phyloP scores from a whole-genome alignment of 2,888 invertebrate genomes.

The Drosophila rubida region DNA sequence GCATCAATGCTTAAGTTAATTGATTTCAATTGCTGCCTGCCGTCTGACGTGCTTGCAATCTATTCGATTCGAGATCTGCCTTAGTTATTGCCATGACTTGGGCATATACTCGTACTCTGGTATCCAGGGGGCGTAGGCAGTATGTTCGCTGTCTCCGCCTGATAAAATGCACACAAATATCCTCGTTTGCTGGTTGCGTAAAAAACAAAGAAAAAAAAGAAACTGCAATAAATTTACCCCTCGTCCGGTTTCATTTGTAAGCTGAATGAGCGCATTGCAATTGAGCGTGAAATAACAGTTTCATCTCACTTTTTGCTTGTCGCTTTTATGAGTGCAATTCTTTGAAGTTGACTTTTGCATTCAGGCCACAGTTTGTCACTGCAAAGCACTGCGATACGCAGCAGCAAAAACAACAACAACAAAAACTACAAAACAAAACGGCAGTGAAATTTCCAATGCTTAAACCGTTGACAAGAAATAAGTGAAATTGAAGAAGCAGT shows the following conservation, averaged over 20 bases:
- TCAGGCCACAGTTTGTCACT: neutral
- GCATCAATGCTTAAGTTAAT: constrained; percentile 8
- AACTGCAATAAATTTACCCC: constrained; percentile 30
- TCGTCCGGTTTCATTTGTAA: constrained; percentile 44
- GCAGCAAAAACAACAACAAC: neutral
- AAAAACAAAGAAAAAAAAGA: neutral
- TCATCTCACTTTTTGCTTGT: constrained; percentile 33
- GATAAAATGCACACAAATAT: constrained; percentile 48
- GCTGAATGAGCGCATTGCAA: constrained; percentile 58
- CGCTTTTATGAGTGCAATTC: constrained; percentile 35
- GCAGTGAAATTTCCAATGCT: neutral
- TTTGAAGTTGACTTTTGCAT: constrained; percentile 16
- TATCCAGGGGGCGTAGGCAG: constrained; percentile 32
- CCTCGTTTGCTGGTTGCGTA: constrained; percentile 32
- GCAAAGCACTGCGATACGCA: neutral
- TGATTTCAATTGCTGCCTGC: constrained; percentile 5
- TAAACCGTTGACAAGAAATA: neutral
- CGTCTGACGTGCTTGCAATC: neutral
- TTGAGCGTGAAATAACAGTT: constrained; percentile 69
- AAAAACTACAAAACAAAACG: neutral
- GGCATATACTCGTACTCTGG: constrained; percentile 5
- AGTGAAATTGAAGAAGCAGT: neutral
- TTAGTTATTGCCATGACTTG: constrained; percentile 9
- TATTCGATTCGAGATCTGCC: constrained; percentile 11
- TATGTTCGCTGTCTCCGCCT: constrained; percentile 19